phyloP scores from a whole-genome alignment of 2,113 vertebrate species.

The Rhodinocichla rosea region DNA sequence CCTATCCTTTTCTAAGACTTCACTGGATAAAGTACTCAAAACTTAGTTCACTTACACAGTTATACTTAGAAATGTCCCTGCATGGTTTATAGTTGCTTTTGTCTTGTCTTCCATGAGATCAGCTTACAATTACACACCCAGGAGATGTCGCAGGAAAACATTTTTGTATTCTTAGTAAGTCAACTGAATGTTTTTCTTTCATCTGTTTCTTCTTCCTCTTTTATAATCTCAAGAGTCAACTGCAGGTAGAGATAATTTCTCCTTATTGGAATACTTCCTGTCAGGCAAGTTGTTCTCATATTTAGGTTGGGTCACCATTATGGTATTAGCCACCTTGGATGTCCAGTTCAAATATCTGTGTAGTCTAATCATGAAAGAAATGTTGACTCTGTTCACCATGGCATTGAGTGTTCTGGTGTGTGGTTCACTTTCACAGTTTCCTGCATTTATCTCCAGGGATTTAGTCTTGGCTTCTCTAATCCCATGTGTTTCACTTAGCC shows the following conservation, averaged over 20 bases:
- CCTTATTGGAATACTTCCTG: conserved; percentile 28
- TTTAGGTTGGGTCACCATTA: background rate
- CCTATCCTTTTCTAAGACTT: background rate
- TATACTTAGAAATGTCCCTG: background rate
- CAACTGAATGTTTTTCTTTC: background rate
- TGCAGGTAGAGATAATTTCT: conserved; percentile 27
- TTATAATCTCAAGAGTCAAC: conserved; percentile 14
- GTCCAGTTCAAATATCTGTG: background rate
- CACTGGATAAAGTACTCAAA: background rate
- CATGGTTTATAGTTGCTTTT: background rate
- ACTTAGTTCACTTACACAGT: background rate
- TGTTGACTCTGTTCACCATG: background rate
- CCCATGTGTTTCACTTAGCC: background rate
- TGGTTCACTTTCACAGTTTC: background rate
- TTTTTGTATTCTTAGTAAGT: background rate
- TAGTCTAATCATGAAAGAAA: background rate
- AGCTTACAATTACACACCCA: background rate
- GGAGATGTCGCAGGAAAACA: background rate
- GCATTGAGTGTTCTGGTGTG: background rate
- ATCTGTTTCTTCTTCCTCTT: background rate
- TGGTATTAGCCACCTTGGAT: background rate
- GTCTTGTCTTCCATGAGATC: background rate
- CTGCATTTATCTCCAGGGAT: background rate
- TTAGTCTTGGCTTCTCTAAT: background rate
- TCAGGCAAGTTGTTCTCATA: conserved; percentile 29